phyloP scores from a whole-genome alignment of 2,888 invertebrate genomes.

The Taenaris catops region DNA sequence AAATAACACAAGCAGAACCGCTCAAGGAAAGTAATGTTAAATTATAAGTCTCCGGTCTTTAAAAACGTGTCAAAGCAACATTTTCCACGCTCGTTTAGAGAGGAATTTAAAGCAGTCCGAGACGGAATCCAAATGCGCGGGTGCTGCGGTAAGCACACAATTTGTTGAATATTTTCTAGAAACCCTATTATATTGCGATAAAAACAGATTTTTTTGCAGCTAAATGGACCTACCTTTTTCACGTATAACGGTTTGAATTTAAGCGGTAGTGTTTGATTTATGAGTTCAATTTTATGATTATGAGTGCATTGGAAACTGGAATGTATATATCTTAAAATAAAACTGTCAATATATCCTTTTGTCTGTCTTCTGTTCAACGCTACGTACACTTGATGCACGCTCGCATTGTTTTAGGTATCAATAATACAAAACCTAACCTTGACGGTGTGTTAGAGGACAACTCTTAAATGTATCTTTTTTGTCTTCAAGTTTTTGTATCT shows the following conservation, averaged over 20 bases:
- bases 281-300: conserved; percentile 10
- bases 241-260: conserved; percentile 14
- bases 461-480: conserved; percentile 38
- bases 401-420: conserved; percentile 43
- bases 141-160: conserved; percentile 13
- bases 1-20: conserved; percentile 11
- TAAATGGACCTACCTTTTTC: conserved; percentile 14
- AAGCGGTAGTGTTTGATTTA: conserved; percentile 13
- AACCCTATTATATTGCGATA: conserved; percentile 12
- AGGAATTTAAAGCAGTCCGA: conserved; percentile 25
- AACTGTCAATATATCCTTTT: no score
- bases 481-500: conserved; percentile 53
- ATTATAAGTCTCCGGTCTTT: conserved; percentile 22
- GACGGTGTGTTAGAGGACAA: conserved; percentile 45
- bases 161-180: conserved; percentile 19
- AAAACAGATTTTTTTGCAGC: conserved; percentile 15
- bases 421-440: conserved; percentile 34
- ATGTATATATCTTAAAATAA: no score
- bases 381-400: conserved; percentile 33
- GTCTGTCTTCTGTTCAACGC: neutral
- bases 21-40: conserved; percentile 20
- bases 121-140: conserved; percentile 19
- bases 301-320: no score
- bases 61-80: conserved; percentile 31
- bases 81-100: conserved; percentile 23